Evolutionary conservation across 2,797 vertebrate genomes (phyloP), one percentile per base, ranked within the genome.

Genomic region (Rhynchonycteris naso): DNA sequence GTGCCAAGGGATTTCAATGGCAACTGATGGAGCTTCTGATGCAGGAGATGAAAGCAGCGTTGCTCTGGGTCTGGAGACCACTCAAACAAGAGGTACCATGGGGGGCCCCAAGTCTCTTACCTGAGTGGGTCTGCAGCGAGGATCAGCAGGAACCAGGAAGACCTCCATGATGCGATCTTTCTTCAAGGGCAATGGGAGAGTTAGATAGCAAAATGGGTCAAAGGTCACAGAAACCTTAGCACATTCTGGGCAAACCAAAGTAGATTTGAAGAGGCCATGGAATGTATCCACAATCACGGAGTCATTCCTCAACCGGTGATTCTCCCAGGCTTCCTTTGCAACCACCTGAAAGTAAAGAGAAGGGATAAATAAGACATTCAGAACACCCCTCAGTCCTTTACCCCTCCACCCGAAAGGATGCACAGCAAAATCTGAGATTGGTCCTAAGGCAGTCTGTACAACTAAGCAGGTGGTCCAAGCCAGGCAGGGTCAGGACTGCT

Each of bases 161-260:
- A 99, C 98, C 43, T 99, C 99, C 99, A 99, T 99, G 43, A 99
- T 98, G 28, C 99, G 98, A 95, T 99, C 99, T 95, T 99, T 99
- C 97, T 99, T 99, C 99, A 99, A 99, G 94, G 99, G 99, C 87
- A 99, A 98, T 95, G 99, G 99, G 95, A 99, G 98, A 24, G 99
- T 99, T 98, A 99, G 98, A 98, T 99, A 99, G 98, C 99, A 99
- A 98, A 99, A 99, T 1, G 99, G 99, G 97, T 99, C 99, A 97
- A 99, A 99, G 72, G 99, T 99, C 90, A 99, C 99, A 2, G 99
- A 99, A 96, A 99, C 98, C 97, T 99, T 99, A 85, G 99, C 98
- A 97, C 99, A 99, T 97, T 99, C 99, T 35, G 99, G 99, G 88
- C 99, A 99, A 95, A 99, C 99, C 97, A 99, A 97, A 0, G 99